Conservation (phyloP, 1,140 invertebrate species). For the Macrostomum lignano region DNA sequence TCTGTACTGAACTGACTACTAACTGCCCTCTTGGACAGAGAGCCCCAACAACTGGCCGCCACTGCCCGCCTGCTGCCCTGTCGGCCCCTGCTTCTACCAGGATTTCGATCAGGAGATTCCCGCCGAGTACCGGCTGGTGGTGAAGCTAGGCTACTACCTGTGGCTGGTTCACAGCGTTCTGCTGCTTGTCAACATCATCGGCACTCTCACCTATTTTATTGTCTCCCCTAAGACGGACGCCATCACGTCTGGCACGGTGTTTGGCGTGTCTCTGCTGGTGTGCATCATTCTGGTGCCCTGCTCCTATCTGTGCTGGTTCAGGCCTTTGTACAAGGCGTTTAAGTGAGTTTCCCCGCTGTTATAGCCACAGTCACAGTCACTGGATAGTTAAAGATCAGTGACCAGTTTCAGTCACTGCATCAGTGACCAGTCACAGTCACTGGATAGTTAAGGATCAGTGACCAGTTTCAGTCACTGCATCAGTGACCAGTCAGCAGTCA, state of each 20-base stretch:
- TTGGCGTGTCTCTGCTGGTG: constrained; percentile 63
- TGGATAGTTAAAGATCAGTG: neutral
- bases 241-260: constrained; percentile 42
- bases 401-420: neutral
- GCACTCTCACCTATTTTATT: constrained; percentile 18
- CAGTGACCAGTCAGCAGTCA: neutral
- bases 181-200: constrained; percentile 10
- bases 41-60: constrained; percentile 79
- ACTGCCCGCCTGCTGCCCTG: constrained; percentile 52
- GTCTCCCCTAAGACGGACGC: constrained; percentile 15
- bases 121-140: constrained; percentile 74
- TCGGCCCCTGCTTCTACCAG: constrained; percentile 94
- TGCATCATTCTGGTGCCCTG: constrained; percentile 68
- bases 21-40: neutral
- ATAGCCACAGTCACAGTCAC: neutral
- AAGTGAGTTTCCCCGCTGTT: constrained; percentile 31
- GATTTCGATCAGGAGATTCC: constrained; percentile 96
- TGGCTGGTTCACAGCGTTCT: constrained; percentile 39
- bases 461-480: neutral
- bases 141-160: constrained; percentile 67
- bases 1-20: no score
- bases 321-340: constrained; percentile 55
- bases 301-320: constrained; percentile 85
- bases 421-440: neutral
- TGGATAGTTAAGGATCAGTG: neutral